Evolutionary conservation across 2,113 vertebrate species (phyloP).

Genomic region (Empidonax alnorum): DNA sequence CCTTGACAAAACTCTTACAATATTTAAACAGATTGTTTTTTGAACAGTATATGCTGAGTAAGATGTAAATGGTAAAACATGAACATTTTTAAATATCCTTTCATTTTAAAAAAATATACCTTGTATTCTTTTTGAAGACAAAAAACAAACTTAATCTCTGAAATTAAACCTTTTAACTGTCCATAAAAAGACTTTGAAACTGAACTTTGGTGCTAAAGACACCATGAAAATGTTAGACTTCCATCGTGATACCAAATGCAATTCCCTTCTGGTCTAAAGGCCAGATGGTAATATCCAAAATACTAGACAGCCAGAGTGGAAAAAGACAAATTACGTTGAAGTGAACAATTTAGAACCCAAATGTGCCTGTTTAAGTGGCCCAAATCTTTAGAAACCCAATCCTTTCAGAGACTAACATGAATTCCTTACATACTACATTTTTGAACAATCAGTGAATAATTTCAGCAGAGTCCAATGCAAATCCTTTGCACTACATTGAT

Average conservation of each 20-base stretch:
- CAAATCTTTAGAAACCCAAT: background rate
- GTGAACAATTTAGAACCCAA: background rate
- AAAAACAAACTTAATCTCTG: background rate
- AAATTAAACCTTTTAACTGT: background rate
- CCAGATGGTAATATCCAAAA: background rate
- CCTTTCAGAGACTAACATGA: background rate
- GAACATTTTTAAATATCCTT: background rate
- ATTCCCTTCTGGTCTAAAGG: background rate
- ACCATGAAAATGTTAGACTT: background rate
- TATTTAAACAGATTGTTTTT: background rate
- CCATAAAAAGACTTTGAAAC: background rate
- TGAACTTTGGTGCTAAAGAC: background rate
- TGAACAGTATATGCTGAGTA: background rate
- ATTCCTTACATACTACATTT: background rate
- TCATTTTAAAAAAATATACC: background rate
- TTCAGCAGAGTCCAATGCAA: background rate
- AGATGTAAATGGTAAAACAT: background rate
- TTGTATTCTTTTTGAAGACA: background rate
- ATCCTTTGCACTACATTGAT: background rate
- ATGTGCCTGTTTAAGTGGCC: background rate
- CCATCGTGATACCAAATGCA: background rate
- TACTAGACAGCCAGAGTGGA: background rate
- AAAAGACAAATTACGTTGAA: background rate
- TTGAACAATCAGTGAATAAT: background rate
- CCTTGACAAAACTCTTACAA: background rate